phyloP scores from a whole-genome alignment of 2,113 vertebrate species.

The Bombycilla garrulus region DNA sequence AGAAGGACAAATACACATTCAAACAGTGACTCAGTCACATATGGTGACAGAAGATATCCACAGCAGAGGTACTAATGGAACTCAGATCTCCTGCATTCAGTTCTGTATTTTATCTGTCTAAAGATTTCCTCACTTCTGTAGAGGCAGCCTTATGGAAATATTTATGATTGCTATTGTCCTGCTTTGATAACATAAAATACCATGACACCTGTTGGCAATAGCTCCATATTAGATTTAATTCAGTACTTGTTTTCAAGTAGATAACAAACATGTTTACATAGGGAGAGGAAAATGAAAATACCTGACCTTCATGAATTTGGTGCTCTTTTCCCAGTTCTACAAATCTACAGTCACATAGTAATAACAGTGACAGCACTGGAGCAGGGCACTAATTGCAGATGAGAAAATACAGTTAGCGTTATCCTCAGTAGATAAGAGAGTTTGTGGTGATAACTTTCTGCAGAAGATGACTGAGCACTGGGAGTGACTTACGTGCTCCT shows the following conservation, averaged over 20 bases:
- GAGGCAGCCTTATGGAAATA: neutral
- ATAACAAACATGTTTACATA: neutral
- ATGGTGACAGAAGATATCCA: neutral
- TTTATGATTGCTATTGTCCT: neutral
- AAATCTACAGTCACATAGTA: neutral
- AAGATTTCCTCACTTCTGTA: neutral
- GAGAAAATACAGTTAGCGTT: neutral
- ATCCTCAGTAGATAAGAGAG: neutral
- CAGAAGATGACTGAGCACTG: neutral
- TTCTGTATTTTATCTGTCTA: neutral
- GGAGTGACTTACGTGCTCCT: neutral
- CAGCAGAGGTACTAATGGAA: neutral
- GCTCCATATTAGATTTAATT: neutral
- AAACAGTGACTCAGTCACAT: neutral
- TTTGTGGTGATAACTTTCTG: neutral
- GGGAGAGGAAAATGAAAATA: neutral
- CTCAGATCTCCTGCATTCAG: neutral
- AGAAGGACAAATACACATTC: neutral
- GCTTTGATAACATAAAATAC: neutral
- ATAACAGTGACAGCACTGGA: neutral
- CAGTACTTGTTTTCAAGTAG: neutral
- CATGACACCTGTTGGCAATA: neutral
- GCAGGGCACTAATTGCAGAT: neutral
- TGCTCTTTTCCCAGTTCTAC: neutral
- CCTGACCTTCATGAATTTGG: neutral